phyloP scores from a whole-genome alignment of 2,797 vertebrate species.

The Pogoniulus pusillus region DNA sequence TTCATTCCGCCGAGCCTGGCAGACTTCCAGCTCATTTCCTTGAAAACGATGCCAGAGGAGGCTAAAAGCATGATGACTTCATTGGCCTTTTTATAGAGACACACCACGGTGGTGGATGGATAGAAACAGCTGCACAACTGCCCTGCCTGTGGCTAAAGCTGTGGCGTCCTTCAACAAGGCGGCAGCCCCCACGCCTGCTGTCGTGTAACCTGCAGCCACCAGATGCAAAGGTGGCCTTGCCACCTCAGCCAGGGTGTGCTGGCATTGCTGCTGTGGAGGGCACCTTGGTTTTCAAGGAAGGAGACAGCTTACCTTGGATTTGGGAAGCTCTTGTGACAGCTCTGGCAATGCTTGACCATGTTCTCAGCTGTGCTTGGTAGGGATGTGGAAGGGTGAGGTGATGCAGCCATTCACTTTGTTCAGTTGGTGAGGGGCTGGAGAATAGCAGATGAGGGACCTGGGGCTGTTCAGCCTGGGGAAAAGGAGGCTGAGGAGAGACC shows the following conservation, averaged over 20 bases:
- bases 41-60: not conserved
- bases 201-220: not conserved
- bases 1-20: not conserved
- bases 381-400: not conserved
- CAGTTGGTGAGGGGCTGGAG: not conserved
- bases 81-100: constrained; percentile 72
- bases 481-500: no score
- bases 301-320: not conserved
- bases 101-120: constrained; percentile 68
- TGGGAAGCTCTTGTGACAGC: not conserved
- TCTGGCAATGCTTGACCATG: not conserved
- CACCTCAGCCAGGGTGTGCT: not conserved
- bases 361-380: not conserved
- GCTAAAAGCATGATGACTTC: constrained; percentile 61
- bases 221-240: not conserved
- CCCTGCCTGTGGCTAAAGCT: constrained; percentile 58
- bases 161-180: constrained; percentile 22
- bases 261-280: not conserved
- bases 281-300: not conserved
- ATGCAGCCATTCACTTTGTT: no score
- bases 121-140: constrained; percentile 82
- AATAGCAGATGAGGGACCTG: no score
- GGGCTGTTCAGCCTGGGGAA: no score
- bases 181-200: not conserved
- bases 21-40: constrained; percentile 42